phyloP scores from a whole-genome alignment of 1,140 invertebrate species.

The Babylonia areolata region DNA sequence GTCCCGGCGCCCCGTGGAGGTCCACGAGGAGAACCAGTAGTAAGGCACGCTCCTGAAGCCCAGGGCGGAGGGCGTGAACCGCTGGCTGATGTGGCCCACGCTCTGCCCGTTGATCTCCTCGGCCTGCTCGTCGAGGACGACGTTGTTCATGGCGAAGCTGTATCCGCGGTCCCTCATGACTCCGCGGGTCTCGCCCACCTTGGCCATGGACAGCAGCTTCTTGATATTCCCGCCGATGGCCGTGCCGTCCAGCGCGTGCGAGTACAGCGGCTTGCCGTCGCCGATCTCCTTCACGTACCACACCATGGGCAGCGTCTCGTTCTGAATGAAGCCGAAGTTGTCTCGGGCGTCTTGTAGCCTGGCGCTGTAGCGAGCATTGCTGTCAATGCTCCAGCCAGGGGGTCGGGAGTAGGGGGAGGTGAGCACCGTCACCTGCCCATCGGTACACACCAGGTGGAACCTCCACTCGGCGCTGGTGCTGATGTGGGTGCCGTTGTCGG shows the following conservation, averaged over 20 bases:
- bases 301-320: conserved; percentile 7
- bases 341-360: conserved; percentile 20
- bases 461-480: conserved; percentile 39
- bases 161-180: conserved; percentile 45
- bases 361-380: neutral
- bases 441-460: conserved; percentile 42
- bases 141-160: conserved; percentile 44
- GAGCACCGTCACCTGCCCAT: conserved; percentile 15
- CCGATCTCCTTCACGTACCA: conserved; percentile 42
- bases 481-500: conserved; percentile 45
- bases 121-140: conserved; percentile 3
- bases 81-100: conserved; percentile 39
- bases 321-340: neutral
- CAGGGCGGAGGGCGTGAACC: conserved; percentile 25
- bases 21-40: conserved; percentile 48
- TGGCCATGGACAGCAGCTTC: conserved; percentile 23
- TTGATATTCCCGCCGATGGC: conserved; percentile 23
- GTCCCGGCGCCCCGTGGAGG: conserved; percentile 41
- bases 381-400: neutral
- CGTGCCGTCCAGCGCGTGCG: conserved; percentile 43
- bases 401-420: conserved; percentile 5
- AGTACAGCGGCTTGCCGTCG: conserved; percentile 36
- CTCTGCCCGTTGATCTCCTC: conserved; percentile 42
- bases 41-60: conserved; percentile 35
- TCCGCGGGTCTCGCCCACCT: conserved; percentile 25